These are phyloP conservation scores for Cryptus armator DNA, from an alignment of 2,888 invertebrate species.

Conservation along the genomic window DNA sequence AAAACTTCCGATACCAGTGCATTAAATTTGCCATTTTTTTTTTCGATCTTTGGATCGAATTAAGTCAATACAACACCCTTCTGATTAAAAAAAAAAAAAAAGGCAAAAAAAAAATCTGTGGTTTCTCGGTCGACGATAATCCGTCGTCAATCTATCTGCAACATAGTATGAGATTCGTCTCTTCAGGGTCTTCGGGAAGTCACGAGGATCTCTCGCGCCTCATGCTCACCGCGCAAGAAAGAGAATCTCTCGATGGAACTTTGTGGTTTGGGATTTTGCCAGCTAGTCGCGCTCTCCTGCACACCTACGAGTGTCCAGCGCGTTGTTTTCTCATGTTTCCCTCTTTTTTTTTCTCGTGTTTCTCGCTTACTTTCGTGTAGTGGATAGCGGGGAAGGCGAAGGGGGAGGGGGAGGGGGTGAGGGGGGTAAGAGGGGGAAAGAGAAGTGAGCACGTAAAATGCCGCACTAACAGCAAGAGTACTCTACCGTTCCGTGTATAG, in stretches of 20 bases:
- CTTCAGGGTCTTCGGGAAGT: constrained; percentile 3
- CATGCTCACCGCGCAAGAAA: not conserved
- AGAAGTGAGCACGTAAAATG: constrained; percentile 18
- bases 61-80: too few species aligned
- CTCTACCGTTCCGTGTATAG: constrained; percentile 47
- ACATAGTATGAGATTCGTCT: not conserved
- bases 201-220: not conserved
- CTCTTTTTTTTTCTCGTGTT: constrained; percentile 3
- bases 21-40: too few species aligned
- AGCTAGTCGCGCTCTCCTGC: constrained; percentile 36
- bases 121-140: not conserved
- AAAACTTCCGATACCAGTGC: too few species aligned
- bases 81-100: too few species aligned
- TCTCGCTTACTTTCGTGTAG: constrained; percentile 10
- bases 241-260: not conserved
- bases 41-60: too few species aligned
- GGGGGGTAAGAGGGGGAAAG: not conserved
- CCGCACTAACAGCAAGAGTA: constrained; percentile 5
- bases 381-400: too few species aligned
- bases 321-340: constrained; percentile 34
- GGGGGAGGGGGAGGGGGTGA: not conserved
- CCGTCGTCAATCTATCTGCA: not conserved
- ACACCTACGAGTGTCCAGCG: constrained; percentile 27
- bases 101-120: not conserved
- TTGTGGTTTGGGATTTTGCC: constrained; percentile 29